phyloP scores from a whole-genome alignment of 2,113 vertebrate species.

The Grallaria varia region DNA sequence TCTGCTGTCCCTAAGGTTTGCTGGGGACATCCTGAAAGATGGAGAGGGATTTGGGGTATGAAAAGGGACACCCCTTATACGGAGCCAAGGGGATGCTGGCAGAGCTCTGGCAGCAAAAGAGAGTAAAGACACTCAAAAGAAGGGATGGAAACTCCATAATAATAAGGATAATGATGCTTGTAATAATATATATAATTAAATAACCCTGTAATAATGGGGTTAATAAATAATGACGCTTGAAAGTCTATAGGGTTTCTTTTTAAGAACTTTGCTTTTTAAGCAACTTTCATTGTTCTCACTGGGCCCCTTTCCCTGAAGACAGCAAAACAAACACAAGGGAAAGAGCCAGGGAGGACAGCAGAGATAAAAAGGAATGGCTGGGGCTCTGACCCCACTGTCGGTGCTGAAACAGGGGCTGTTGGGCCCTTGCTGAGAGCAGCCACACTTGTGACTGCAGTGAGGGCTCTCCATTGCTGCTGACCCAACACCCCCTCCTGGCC shows the following conservation, averaged over 20 bases:
- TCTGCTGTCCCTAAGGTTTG: background rate
- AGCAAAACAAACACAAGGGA: background rate
- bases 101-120: background rate
- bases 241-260: background rate
- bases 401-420: background rate
- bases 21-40: background rate
- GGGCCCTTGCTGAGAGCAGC: rapidly evolving
- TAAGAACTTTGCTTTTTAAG: background rate
- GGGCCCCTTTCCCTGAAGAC: background rate
- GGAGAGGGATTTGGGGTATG: no score
- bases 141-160: background rate
- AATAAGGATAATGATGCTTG: background rate
- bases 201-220: background rate
- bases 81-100: background rate
- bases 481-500: rapidly evolving
- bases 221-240: background rate
- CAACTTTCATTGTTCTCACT: background rate
- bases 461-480: background rate
- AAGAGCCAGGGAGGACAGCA: background rate
- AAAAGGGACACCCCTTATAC: rapidly evolving
- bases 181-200: background rate
- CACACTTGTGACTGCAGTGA: rapidly evolving
- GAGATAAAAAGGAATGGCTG: background rate
- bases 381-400: background rate
- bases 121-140: background rate